phyloP scores from a whole-genome alignment of 2,888 invertebrate species.

The Oxystoma pomonae region DNA sequence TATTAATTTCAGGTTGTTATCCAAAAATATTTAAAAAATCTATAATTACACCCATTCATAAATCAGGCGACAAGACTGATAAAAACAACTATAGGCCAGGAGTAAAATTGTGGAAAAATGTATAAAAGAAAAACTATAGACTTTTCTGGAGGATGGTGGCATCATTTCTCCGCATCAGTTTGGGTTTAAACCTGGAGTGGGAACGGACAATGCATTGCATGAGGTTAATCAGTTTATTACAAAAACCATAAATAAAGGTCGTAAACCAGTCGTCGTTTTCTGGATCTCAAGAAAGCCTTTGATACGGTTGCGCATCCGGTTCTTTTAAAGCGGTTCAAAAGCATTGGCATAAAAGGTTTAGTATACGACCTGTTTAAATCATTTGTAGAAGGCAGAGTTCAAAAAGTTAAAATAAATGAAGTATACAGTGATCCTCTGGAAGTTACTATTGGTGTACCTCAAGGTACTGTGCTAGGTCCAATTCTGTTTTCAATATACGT shows the following conservation, averaged over 20 bases:
- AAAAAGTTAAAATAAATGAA: neutral
- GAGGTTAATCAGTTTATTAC: neutral
- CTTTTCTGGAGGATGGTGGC: neutral
- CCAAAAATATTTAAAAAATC: constrained; percentile 2
- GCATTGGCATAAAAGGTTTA: neutral
- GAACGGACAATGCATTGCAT: neutral
- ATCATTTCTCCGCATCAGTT: neutral
- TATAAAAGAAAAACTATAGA: neutral
- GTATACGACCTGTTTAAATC: neutral
- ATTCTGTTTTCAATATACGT: neutral
- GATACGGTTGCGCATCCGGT: neutral
- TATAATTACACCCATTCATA: constrained; percentile 6
- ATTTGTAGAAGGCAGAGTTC: neutral
- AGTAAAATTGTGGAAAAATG: neutral
- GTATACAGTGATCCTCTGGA: neutral
- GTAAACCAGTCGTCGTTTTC: neutral
- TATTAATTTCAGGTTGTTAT: constrained; percentile 5
- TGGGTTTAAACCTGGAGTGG: neutral
- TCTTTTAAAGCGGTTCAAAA: neutral
- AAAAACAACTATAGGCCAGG: neutral
- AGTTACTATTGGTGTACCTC: neutral
- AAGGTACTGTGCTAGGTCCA: neutral
- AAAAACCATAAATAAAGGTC: neutral
- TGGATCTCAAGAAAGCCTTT: neutral
- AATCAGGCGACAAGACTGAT: constrained; percentile 8